phyloP scores from a whole-genome alignment of 2,888 invertebrate genomes.

The Phengaris alcon region DNA sequence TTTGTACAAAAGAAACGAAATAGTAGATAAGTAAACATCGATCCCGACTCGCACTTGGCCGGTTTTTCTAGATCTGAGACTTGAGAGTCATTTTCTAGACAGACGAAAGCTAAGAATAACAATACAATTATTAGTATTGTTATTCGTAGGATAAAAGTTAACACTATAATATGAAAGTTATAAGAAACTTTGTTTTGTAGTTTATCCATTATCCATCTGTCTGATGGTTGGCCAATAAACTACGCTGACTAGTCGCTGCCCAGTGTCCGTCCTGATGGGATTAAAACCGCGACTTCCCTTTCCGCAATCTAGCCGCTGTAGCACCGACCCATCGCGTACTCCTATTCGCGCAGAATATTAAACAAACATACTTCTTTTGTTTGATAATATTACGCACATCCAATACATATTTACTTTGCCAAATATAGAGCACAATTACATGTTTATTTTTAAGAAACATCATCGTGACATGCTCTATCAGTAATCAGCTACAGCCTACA shows the following conservation, averaged over 20 bases:
- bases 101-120: no score
- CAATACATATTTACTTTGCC: slow-evolving; percentile 25
- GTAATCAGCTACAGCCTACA: not conserved
- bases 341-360: slow-evolving; percentile 31
- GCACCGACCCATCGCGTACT: slow-evolving; percentile 30
- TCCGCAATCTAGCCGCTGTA: slow-evolving; percentile 49
- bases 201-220: not conserved
- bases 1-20: no score
- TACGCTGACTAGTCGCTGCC: not conserved
- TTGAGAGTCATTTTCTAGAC: no score
- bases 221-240: slow-evolving; percentile 1
- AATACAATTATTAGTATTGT: no score
- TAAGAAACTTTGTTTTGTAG: not conserved
- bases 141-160: no score
- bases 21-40: no score
- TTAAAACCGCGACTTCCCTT: slow-evolving; percentile 55
- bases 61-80: no score
- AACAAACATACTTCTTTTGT: slow-evolving; percentile 32
- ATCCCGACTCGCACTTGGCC: no score
- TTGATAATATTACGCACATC: slow-evolving; percentile 33
- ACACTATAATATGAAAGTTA: no score
- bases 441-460: slow-evolving; percentile 3
- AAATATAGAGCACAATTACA: not conserved
- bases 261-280: slow-evolving; percentile 46
- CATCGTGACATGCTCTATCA: not conserved